Evolutionary conservation across 2,113 vertebrate species (phyloP).

Genomic region (Tangachromis dhanisi): DNA sequence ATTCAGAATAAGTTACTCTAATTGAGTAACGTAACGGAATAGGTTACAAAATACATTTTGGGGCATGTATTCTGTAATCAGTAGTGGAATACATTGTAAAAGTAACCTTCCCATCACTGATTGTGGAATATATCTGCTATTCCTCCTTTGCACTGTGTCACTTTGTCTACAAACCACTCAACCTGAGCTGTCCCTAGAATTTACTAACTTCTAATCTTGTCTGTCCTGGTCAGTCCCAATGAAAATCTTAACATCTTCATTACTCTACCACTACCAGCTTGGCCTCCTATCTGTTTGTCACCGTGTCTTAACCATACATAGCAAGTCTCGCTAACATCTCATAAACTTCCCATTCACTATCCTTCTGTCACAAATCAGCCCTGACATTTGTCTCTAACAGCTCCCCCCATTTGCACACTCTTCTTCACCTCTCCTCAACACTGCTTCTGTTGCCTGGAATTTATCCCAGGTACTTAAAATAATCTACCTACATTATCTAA

Average conservation of each 20-base stretch:
- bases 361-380: neutral
- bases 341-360: neutral
- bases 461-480: neutral
- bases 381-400: neutral
- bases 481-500: neutral
- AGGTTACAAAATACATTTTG: neutral
- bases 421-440: neutral
- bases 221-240: neutral
- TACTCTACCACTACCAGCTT: neutral
- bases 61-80: neutral
- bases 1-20: neutral
- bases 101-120: neutral
- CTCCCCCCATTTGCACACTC: neutral
- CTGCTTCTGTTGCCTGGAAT: neutral
- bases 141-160: neutral
- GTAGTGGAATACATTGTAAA: neutral
- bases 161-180: neutral
- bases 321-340: neutral
- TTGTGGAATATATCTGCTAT: neutral
- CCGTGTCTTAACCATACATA: neutral
- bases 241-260: neutral
- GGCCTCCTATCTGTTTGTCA: neutral
- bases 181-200: neutral
- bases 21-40: neutral
- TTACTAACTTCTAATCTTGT: fast-evolving